Evolutionary conservation across 2,113 vertebrate genomes (phyloP), one percentile per base, ranked within the genome.

Genomic region (Protobothrops flavoviridis): DNA sequence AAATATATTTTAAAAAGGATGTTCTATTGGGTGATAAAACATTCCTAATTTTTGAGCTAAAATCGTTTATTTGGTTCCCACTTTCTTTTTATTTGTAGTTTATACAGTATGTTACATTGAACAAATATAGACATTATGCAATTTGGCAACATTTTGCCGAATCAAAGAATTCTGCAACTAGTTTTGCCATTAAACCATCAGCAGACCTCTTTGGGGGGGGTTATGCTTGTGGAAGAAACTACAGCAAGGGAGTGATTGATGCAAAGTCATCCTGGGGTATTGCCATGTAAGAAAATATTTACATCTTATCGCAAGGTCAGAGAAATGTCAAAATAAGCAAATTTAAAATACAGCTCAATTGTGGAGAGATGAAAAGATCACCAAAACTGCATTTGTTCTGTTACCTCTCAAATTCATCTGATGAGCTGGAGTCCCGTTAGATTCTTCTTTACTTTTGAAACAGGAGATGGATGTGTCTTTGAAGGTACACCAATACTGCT

Each of bases 391-490:
- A 64, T 0, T 5, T 0, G 2, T 89, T 8, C 50, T 55, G 96
- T 97, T 95, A 99, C 99, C 99, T 99, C 99, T 98, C 23, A 99
- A 98, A 96, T 99, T 99, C 99, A 99, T 99, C 97, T 99, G 99
- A 95, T 98, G 98, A 85, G 98, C 98, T 21, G 99, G 99, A 29
- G 98, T 99, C 90, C 99, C 99, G 0, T 98, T 98, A 90, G 99
- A 97, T 97, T 99, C 99, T 96, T 99, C 99, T 97, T 98, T 99
- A 97, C 98, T 99, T 97, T 99, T 99, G 91, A 99, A 99, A 97
- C 99, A 99, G 96, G 99, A 99, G 97, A 99, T 99, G 23, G 99
- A 99, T 91, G 99, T 99, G 93, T 99, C 99, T 98, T 99, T 99
- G 98, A 99, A 99, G 23, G 99, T 99, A 97, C 99, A 99, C 99